Base-by-base conservation (phyloP, 1,140 invertebrate genomes). In the Aphaenogaster floridana region DNA sequence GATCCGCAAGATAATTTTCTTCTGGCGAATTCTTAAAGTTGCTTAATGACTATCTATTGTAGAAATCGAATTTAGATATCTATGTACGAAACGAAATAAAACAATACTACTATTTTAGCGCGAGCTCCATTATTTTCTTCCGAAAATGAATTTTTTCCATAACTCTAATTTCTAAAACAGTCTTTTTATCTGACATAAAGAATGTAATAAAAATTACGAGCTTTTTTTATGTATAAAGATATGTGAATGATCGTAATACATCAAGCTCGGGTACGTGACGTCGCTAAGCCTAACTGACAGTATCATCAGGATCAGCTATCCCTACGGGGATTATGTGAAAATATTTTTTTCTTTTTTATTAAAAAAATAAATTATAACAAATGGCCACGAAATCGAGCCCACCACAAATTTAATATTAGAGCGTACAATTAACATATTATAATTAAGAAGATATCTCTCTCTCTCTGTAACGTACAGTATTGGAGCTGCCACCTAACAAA, bases 71-170 rank as follows among this genome's bases (percentile, higher is more conserved):
- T 39, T 17, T 39, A 80, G 13, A 7, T 21, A 54, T 68, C 7
- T 0, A 52, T 52, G 48, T 81, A 69, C 2, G 13, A 68, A 39
- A 50, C n/a, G 6, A 81, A 81, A 81, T 81, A 81, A 81, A 81
- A 42, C 5, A 42, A 54, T 28, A 69, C 0, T 79, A 21, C 36
- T 81, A 42, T 81, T 69, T 81, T 69, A 66, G 15, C 3, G 36
- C n/a, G 2, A 68, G 17, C 48, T 28, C 7, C 7, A 9, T 68
- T 21, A 50, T 66, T 39, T 15, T 28, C 36, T 15, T 21, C n/a
- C 13, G 13, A 2, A 69, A n/a, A 63, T 45, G 2, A 13, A 72
- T 39, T 13, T 54, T 54, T 72, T 36, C 66, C 42, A 34, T 17
- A 54, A 72, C 5, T 72, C 7, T 52, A 0, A 36, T 36, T n/a